Base-by-base conservation (phyloP, 2,797 vertebrate species). In the Myotis daubentonii region DNA sequence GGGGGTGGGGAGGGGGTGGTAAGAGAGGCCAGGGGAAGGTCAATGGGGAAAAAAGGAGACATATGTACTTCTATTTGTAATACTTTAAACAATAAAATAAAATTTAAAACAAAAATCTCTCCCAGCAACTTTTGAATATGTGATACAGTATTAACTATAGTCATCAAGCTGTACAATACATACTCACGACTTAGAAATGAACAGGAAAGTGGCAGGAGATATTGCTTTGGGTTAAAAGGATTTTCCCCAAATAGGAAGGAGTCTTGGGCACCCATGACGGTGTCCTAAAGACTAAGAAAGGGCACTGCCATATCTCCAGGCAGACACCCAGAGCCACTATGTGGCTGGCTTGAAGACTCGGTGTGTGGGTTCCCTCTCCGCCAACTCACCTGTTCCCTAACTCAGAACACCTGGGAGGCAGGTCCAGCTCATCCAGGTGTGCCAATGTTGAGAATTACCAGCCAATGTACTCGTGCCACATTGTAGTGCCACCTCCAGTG, bases 211-310 rank as follows among this genome's bases (percentile, higher is more conserved):
- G 9, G 23, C 33, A 75, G 55, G 47, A 78, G 70, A 83, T 7
- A 83, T n/a, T n/a, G 66, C 12, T 82, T 60, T 22, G 5, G n/a
- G 30, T 92, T 93, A 57, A 93, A 93, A 62, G 75, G 28, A 75
- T 38, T 66, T 82, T 38, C 4, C 25, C 49, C 20, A 30, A 15
- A 49, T 33, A n/a, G 60, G 55, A 57, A 47, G 8, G 41, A 62
- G 5, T 87, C 75, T 72, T 84, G 10, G 38, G 11, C 30, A 78
- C 33, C 25, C 44, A 65, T 5, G 13, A 70, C 82, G 11, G 47
- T 80, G 8, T 47, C 49, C 80, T 44, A 83, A 87, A 70, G 60
- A 68, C 51, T 70, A 51, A 79, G 33, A 19, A 53, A 79, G 16
- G 36, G 38, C 47, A 71, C 11, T 28, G 4, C 6, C 23, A 49